phyloP scores from a whole-genome alignment of 2,888 invertebrate genomes.

The Scaptomyza tumidula region DNA sequence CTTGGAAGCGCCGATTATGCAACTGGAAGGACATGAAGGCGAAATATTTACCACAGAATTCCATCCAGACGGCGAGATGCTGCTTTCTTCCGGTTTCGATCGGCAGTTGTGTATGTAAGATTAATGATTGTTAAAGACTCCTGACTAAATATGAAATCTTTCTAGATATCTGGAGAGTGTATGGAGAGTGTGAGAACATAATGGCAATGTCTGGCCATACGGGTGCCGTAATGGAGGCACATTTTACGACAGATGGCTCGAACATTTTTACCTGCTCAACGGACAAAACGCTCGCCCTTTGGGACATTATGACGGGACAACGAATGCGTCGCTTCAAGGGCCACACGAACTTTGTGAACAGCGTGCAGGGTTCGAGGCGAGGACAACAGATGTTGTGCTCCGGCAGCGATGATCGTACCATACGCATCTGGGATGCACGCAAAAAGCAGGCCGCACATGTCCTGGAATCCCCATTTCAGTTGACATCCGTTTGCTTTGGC shows the following conservation, averaged over 20 bases:
- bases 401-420: slow-evolving; percentile 96
- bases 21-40: slow-evolving; percentile 97
- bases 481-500: slow-evolving; percentile 95
- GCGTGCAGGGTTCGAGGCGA: slow-evolving; percentile 89
- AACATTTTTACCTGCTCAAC: slow-evolving; percentile 96
- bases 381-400: slow-evolving; percentile 96
- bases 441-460: slow-evolving; percentile 91
- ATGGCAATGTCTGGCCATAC: slow-evolving; percentile 97
- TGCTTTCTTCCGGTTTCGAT: slow-evolving; percentile 98
- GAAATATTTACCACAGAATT: slow-evolving; percentile 97
- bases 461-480: slow-evolving; percentile 90
- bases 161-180: slow-evolving; percentile 97
- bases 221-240: slow-evolving; percentile 97
- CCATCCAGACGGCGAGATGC: slow-evolving; percentile 97
- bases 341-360: slow-evolving; percentile 91
- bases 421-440: slow-evolving; percentile 96
- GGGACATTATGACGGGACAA: slow-evolving; percentile 96
- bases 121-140: no score
- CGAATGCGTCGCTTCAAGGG: slow-evolving; percentile 96
- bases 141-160: slow-evolving; percentile 58
- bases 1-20: slow-evolving; percentile 96
- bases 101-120: slow-evolving; percentile 93
- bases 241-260: slow-evolving; percentile 93
- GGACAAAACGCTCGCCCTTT: slow-evolving; percentile 96
- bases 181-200: slow-evolving; percentile 99